Conservation (phyloP, 2,888 invertebrate genomes). For the Aporophyla nigra region DNA sequence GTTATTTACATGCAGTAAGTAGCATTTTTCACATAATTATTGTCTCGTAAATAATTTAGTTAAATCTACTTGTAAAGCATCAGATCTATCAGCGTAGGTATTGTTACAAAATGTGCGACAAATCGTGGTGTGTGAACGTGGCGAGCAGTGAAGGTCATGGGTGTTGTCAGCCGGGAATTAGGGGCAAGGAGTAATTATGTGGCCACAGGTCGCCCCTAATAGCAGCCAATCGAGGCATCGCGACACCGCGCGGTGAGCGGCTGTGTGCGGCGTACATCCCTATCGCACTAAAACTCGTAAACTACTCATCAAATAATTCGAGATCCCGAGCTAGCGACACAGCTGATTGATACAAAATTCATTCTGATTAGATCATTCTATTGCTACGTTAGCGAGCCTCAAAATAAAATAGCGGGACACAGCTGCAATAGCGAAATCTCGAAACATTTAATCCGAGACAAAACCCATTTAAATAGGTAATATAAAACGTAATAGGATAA, state of each 20-base stretch:
- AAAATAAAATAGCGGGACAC: conserved; percentile 42
- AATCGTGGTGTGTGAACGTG: conserved; percentile 21
- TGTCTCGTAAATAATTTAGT: not conserved
- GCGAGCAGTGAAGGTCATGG: conserved; percentile 45
- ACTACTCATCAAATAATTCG: conserved; percentile 16
- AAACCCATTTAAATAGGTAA: conserved; percentile 63
- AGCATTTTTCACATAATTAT: not conserved
- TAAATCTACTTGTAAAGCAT: not conserved
- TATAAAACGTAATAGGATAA: conserved; percentile 61
- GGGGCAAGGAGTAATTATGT: conserved; percentile 67
- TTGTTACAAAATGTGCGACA: conserved; percentile 6
- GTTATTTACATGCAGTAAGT: not conserved
- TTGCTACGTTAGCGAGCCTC: conserved; percentile 18
- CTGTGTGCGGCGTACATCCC: not conserved
- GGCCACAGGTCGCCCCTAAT: conserved; percentile 29
- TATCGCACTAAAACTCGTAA: conserved; percentile 14
- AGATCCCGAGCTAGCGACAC: not conserved
- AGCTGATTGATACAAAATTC: conserved; percentile 17
- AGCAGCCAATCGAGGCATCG: conserved; percentile 23
- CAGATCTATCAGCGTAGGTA: too few species aligned
- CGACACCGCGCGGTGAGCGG: not conserved
- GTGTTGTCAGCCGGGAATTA: conserved; percentile 58
- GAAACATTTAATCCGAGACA: conserved; percentile 53
- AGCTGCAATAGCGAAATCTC: conserved; percentile 53
- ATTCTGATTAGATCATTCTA: conserved; percentile 26